Evolutionary conservation across 2,888 invertebrate species (phyloP), one percentile per base, ranked within the genome.

Genomic region (Homarus gammarus): DNA sequence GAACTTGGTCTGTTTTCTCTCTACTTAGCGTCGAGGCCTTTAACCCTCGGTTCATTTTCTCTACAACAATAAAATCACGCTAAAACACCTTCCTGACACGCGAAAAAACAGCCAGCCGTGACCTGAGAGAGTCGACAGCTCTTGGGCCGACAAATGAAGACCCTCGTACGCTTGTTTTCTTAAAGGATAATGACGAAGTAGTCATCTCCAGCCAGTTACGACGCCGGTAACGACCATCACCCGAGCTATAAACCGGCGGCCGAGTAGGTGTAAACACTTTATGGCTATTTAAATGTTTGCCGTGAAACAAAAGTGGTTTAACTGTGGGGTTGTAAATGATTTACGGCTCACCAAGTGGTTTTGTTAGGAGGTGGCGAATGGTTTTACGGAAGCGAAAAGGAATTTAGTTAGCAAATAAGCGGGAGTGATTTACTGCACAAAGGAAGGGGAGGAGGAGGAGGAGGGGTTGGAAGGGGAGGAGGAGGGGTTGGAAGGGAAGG

Each of bases 201-300:
- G 86, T 86, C 86, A 86, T 86, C 70, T 79, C 51, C 78, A 70
- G 86, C 79, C 86, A 70, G 61, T 86, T 86, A 86, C 79, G 86
- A 86, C 56, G 77, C 78, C 68, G n/a, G 86, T n/a, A 86, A 86
- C 61, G 86, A 51, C 79, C 86, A 72, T 86, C 86, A 86, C 40
- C 64, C 79, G 51, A 70, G 79, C 86, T 79, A 86, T 86, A 86
- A 86, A 86, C 86, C 79, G 40, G 51, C 68, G 72, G 38, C 79
- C 49, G 40, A 72, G 78, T 78, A 78, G 86, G 79, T 79, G 79
- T 86, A 79, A 79, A 86, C 86, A 79, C 86, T 86, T 86, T 86
- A 86, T 86, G 86, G 86, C 86, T 86, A 72, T 86, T 86, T 86
- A 86, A 86, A 86, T 84, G 84, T 84, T 84, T 84, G 84, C 84